phyloP scores from a whole-genome alignment of 2,113 vertebrate species.

The Toxotes jaculatrix region DNA sequence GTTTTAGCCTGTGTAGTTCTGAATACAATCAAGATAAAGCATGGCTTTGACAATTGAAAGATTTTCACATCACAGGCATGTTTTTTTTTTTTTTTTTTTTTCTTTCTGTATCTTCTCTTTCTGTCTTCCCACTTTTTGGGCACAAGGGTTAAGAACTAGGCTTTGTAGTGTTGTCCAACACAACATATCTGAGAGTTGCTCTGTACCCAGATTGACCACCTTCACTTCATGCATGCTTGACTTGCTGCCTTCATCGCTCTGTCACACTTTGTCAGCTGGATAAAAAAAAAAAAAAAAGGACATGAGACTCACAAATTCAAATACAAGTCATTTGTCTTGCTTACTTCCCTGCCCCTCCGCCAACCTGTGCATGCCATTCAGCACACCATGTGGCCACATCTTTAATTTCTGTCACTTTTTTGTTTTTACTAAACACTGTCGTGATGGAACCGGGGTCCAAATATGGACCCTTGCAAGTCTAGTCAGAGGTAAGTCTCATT shows the following conservation, averaged over 20 bases:
- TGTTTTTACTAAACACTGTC: slow-evolving; percentile 82
- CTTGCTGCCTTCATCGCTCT: slow-evolving; percentile 19
- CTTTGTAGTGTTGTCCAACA: neutral
- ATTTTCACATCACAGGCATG: neutral
- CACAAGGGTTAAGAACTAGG: neutral
- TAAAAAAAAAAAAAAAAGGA: neutral
- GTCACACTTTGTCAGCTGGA: too few species aligned
- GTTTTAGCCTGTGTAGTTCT: neutral
- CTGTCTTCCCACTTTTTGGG: neutral
- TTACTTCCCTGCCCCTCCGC: neutral
- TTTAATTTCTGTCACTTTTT: slow-evolving; percentile 80
- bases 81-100: slow-evolving; percentile 1
- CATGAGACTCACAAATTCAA: neutral
- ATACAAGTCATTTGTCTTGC: neutral
- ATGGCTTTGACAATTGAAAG: neutral
- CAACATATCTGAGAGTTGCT: neutral
- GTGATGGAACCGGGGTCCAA: slow-evolving; percentile 80
- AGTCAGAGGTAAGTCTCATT: slow-evolving; percentile 83
- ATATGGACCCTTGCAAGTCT: slow-evolving; percentile 75
- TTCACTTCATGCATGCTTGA: slow-evolving; percentile 29
- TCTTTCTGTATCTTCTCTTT: neutral
- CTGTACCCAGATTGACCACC: neutral
- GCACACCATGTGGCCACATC: slow-evolving; percentile 43
- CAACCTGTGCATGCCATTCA: slow-evolving; percentile 50
- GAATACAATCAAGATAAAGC: neutral